Evolutionary conservation across 2,113 vertebrate species (phyloP), one percentile per base, ranked within the genome.

Genomic region (Phalacrocorax brasilianus): DNA sequence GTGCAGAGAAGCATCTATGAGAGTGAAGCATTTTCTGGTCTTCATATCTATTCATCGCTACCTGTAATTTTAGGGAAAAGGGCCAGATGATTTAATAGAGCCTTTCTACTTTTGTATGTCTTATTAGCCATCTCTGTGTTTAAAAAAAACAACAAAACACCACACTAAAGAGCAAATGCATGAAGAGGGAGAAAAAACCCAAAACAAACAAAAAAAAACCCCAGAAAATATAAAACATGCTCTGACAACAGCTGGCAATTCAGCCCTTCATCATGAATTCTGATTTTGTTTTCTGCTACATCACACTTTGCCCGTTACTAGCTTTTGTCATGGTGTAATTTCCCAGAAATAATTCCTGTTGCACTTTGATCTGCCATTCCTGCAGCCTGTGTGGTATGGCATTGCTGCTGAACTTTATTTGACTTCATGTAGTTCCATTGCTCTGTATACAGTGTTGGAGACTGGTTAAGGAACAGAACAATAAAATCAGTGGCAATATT

Each of bases 211-310:
- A 42, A 44, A 44, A 44, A 44, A 44, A 44, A 6, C 42, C 12
- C 42, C 42, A 67, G 26, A 58, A 88, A 81, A 71, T 40, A 63
- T 3, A 62, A 88, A 95, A 42, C 1, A 1, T 70, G 5, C 14
- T 67, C 44, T 84, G 24, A 35, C 88, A 81, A 67, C 96, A 96
- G 93, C 90, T 97, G 95, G 32, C 76, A 96, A 91, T 94, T 88
- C 65, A 86, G 28, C 47, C 38, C 16, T 83, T 90, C 3, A 0
- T 50, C 76, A 28, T 84, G 95, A 91, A 92, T 95, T 93, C 83
- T 65, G 32, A 86, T 77, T 88, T 75, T 82, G 18, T 53, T 76
- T 95, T 95, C 85, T 96, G 78, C 88, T 88, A 67, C 67, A 50
- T 88, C 76, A 88, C 90, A 78, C 55, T 80, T 93, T 75, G 72